Base-by-base conservation (phyloP, 2,888 invertebrate species). In the Xestia ashworthii region DNA sequence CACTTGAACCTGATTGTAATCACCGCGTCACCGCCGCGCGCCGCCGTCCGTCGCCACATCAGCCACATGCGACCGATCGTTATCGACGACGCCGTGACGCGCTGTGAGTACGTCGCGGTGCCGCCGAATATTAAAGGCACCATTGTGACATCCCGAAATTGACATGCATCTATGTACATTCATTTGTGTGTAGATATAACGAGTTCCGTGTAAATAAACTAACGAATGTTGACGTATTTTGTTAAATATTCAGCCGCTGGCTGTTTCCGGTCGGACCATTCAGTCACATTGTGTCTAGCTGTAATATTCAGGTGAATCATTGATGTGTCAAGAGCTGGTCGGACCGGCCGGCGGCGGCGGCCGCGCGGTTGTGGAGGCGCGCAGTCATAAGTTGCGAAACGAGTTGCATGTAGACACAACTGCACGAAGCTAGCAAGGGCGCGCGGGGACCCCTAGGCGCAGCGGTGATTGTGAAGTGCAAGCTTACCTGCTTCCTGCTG, bases 41-140 rank as follows among this genome's bases (percentile, higher is more conserved):
- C n/a, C 32, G 32, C 32, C 32, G 32, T 32, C 32, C 32, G 32
- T 32, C 32, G 32, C 32, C 32, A 32, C 32, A 32, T 32, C 32
- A 32, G 68, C 38, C 66, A 70, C 70, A 60, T 53, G 70, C 58
- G 71, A 46, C 58, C 55, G 82, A 82, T 84, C 44, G 41, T 38
- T 76, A 76, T 81, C 84, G 25, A 8, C 50, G n/a, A n/a, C n/a
- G 22, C 22, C 32, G 44, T 32, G n/a, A 32, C 8, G 16, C 50
- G 32, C 38, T 16, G 44, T 32, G 65, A n/a, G 38, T 25, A 46
- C 64, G 41, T n/a, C 22, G 25, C 48, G 16, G 32, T 44, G 80
- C 25, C 46, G 9, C 48, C 58, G 79, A 80, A 80, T 80, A 76
- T 58, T 65, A 82, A 82, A 82, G 22, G 50, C 55, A 50, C 22